Percentiles rank a stretch among this genome's conserved stretches.
Evolutionary conservation across 2,113 vertebrate genomes (phyloP).

Genomic region (Myrmecobius fasciatus): DNA sequence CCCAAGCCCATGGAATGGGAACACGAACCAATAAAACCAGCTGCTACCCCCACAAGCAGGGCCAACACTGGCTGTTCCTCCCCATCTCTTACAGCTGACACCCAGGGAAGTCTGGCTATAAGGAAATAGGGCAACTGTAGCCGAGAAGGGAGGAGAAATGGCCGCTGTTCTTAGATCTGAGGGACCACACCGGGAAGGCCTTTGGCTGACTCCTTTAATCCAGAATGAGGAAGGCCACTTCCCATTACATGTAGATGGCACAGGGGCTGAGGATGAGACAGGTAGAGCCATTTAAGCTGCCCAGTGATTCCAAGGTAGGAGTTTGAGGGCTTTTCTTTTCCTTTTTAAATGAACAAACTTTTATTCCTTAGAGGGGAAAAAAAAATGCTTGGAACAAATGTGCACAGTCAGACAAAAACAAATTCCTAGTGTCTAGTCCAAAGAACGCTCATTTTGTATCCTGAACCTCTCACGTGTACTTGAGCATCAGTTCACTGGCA

Average conservation of each 20-base stretch:
- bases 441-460: neutral
- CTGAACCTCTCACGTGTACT: neutral
- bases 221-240: neutral
- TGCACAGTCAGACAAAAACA: neutral
- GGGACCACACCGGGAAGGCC: neutral
- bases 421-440: neutral
- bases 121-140: neutral
- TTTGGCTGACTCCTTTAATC: neutral
- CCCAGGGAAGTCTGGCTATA: neutral
- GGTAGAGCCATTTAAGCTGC: neutral
- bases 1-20: neutral
- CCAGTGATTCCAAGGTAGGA: neutral
- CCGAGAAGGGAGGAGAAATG: neutral
- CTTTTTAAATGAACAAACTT: neutral
- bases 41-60: neutral
- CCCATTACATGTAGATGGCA: neutral
- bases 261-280: neutral
- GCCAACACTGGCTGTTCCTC: neutral
- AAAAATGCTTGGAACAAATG: neutral
- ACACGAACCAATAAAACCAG: neutral
- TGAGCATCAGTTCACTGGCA: too few relatives aligned
- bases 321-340: neutral
- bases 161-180: neutral
- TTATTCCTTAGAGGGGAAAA: neutral
- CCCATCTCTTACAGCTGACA: neutral